phyloP scores from a whole-genome alignment of 2,797 vertebrate species.

The Sardinella longiceps region DNA sequence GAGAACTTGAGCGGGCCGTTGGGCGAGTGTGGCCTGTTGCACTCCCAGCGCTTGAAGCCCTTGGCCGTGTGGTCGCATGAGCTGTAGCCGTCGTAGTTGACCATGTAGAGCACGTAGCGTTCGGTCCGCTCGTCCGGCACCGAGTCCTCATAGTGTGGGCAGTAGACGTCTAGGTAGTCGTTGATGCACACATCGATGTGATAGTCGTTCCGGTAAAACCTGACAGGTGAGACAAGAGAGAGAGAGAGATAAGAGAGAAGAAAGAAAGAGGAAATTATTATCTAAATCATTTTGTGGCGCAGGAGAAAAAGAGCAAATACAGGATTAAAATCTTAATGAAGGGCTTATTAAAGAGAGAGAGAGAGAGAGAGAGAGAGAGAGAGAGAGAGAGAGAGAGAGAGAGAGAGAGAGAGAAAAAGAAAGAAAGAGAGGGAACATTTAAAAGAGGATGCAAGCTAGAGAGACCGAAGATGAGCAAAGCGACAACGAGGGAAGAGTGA shows the following conservation, averaged over 20 bases:
- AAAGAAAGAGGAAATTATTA: not conserved
- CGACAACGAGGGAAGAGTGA: not conserved
- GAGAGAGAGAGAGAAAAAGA: not conserved
- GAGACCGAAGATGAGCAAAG: not conserved
- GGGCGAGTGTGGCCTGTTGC: conserved; percentile 91
- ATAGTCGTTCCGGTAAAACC: conserved; percentile 93
- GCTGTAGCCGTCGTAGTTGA: conserved; percentile 98
- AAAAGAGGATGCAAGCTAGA: not conserved
- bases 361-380: not conserved
- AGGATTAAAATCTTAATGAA: not conserved
- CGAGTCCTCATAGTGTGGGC: conserved; percentile 88
- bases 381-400: not conserved
- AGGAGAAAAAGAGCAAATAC: not conserved
- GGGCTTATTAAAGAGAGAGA: not conserved
- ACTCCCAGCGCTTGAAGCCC: conserved; percentile 99
- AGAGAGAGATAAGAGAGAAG: not conserved
- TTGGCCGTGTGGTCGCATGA: conserved; percentile 96
- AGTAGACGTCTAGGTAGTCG: conserved; percentile 97
- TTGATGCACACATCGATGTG: conserved; percentile 98
- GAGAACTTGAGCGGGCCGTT: conserved; percentile 97
- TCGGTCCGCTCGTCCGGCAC: conserved; percentile 90
- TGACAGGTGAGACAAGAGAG: conserved; percentile 60
- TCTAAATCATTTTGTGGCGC: not conserved
- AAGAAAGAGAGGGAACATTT: not conserved
- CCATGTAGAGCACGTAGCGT: conserved; percentile 97